Conservation (phyloP, 2,113 vertebrate genomes). For the Limanda limanda region DNA sequence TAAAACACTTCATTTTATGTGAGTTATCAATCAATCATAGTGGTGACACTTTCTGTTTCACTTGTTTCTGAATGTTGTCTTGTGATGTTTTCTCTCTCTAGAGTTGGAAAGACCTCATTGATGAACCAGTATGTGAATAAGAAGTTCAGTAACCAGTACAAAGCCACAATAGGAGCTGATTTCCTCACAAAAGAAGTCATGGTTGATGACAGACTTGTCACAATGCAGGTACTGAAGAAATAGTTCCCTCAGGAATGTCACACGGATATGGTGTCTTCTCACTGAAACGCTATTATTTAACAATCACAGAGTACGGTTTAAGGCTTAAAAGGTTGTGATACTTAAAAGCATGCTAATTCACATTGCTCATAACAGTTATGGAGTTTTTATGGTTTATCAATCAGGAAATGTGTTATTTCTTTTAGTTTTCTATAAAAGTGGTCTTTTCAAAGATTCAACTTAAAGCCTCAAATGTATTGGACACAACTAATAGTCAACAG, state of each 20-base stretch:
- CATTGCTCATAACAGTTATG: background rate
- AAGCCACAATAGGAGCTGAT: conserved; percentile 97
- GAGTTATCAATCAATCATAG: background rate
- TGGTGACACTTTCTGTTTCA: background rate
- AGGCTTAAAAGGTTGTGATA: no score
- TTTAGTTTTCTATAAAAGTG: background rate
- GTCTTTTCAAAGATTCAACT: background rate
- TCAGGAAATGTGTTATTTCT: background rate
- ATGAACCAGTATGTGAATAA: conserved; percentile 99
- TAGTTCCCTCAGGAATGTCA: background rate
- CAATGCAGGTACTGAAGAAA: conserved; percentile 90
- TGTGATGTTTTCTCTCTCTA: conserved; percentile 59
- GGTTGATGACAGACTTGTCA: conserved; percentile 98
- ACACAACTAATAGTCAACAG: background rate
- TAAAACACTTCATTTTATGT: background rate
- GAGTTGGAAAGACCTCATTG: conserved; percentile 95
- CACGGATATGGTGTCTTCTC: background rate
- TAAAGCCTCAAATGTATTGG: background rate
- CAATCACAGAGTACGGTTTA: no score
- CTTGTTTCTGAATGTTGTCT: conserved; percentile 12
- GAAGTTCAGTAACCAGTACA: conserved; percentile 99
- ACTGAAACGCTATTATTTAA: background rate
- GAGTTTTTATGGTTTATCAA: background rate
- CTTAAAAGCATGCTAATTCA: background rate
- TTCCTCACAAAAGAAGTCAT: conserved; percentile 98